Base-by-base conservation (phyloP, 2,888 invertebrate genomes). In the Trichacis sp. region DNA sequence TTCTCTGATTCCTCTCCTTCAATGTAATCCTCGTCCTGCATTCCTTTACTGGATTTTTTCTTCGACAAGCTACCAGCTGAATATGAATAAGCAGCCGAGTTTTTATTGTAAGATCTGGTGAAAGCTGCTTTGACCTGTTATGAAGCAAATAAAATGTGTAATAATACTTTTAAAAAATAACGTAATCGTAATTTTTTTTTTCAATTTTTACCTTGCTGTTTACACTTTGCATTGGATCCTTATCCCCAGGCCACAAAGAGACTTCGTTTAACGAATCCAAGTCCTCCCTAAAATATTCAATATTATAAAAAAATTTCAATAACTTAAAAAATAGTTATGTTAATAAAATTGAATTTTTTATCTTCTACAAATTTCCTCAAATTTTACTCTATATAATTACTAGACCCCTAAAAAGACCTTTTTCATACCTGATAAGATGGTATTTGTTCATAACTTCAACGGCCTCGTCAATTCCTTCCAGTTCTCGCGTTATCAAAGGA, bases 41-140 rank as follows among this genome's bases (percentile, higher is more conserved):
- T 83, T 4, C 83, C 85, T 29, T 80, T 82, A 1, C 82, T 84
- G 1, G 76, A 79, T 0, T 85, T 85, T 43, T 88, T 88, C 71
- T 90, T 90, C 3, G 89, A 81, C 1, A 87, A 85, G 3, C 88
- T 86, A 42, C 88, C 85, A 8, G 90, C 76, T 8, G 94, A 90
- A 84, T 96, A 97, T 0, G 96, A 94, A 54, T 93, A 88, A 55
- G 92, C 87, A 47, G 89, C 87, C 0, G 90, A 88, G 69, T 91
- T 91, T 83, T 98, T 98, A 84, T 98, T 99, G 83, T 95, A 96
- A 0, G 92, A 87, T 40, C 97, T 89, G 0, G 98, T 99, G 82
- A 99, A 92, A 0, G 97, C 95, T 0, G 96, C 91, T 87, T 98
- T 98, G 0, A 95, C 92, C 94, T 94, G 33, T 9, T 18, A 4